Evolutionary conservation across 2,113 vertebrate genomes (phyloP).

Genomic region (Oenanthe melanoleuca): DNA sequence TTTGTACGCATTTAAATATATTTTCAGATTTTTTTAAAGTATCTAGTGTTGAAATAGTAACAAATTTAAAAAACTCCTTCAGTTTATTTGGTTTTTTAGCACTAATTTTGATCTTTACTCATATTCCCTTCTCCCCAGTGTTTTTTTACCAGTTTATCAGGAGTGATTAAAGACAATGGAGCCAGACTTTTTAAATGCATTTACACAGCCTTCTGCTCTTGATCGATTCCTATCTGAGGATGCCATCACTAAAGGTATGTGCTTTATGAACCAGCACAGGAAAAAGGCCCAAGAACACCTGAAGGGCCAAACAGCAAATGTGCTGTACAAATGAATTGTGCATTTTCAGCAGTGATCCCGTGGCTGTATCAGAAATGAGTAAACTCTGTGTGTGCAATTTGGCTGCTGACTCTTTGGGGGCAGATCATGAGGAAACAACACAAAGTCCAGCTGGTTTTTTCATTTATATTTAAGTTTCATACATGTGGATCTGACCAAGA

Average conservation of each 20-base stretch:
- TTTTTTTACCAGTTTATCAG: neutral
- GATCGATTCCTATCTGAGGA: neutral
- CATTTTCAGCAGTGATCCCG: neutral
- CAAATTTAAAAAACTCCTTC: neutral
- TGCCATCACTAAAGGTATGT: conserved; percentile 40
- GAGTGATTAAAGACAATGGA: conserved; percentile 62
- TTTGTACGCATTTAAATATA: neutral
- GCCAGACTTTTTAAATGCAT: neutral
- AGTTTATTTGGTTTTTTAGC: neutral
- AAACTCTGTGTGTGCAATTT: neutral
- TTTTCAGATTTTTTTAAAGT: neutral
- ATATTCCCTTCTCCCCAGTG: accelerated
- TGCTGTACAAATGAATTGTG: neutral
- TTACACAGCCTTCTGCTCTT: conserved; percentile 19
- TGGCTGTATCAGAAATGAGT: neutral
- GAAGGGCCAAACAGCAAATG: neutral
- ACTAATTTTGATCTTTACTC: neutral
- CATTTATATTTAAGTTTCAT: neutral
- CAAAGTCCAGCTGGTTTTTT: neutral
- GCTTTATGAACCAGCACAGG: neutral
- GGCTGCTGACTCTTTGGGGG: neutral
- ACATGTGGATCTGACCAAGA: neutral
- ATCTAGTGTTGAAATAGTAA: neutral
- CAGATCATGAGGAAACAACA: neutral
- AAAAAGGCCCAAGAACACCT: neutral